Conservation (phyloP, 2,888 invertebrate genomes). For the Mallateleia sp. region DNA sequence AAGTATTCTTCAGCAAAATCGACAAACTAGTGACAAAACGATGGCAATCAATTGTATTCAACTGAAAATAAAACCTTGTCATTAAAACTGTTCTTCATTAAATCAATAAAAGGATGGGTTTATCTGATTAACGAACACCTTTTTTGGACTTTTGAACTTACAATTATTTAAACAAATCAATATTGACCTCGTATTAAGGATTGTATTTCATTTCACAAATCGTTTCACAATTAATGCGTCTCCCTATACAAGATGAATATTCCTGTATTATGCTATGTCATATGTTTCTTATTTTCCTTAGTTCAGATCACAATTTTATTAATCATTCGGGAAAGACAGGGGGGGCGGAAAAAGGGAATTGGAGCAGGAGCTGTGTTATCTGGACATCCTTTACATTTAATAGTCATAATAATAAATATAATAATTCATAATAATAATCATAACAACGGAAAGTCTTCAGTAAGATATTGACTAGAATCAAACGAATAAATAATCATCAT, state of each 20-base stretch:
- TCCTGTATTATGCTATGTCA: constrained; percentile 86
- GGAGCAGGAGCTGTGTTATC: constrained; percentile 73
- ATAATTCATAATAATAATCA: constrained; percentile 39
- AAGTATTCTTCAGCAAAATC: no score
- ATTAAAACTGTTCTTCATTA: no score
- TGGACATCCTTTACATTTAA: constrained; percentile 65
- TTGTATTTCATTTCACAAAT: constrained; percentile 87
- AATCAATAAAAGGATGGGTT: no score
- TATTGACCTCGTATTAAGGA: constrained; percentile 90
- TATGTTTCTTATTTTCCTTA: constrained; percentile 60
- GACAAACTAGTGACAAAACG: no score
- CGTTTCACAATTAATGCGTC: constrained; percentile 88
- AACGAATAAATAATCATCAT: constrained; percentile 71
- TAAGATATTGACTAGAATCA: constrained; percentile 77
- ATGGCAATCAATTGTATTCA: no score
- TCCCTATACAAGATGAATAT: constrained; percentile 87
- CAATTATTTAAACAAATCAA: constrained; percentile 90
- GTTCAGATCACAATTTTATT: constrained; percentile 80
- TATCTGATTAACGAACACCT: constrained; percentile 20
- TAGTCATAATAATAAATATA: constrained; percentile 65
- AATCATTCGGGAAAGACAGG: constrained; percentile 82
- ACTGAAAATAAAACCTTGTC: no score
- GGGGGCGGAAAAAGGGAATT: constrained; percentile 77
- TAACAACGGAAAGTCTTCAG: constrained; percentile 72
- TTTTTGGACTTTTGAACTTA: constrained; percentile 88